A percentile compares a stretch with the other conserved stretches of the same genome.
Conservation (phyloP, 2,113 vertebrate species). For the Pedetes capensis region DNA sequence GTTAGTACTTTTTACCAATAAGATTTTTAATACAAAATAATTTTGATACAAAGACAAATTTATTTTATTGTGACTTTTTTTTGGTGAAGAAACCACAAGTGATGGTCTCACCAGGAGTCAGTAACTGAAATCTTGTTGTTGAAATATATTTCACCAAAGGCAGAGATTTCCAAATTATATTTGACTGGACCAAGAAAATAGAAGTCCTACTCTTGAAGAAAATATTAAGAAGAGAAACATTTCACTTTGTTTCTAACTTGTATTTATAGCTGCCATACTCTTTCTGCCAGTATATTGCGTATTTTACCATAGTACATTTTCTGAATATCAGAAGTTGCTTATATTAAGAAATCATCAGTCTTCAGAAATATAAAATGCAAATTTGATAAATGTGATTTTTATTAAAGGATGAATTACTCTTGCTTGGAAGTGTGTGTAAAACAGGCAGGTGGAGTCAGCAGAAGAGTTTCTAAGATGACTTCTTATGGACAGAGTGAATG, state of each 20-base stretch:
- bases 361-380: not conserved
- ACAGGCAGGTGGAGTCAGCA: not conserved
- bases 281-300: not conserved
- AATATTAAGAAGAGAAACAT: not conserved
- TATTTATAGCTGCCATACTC: not conserved
- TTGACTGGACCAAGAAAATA: not conserved
- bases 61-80: not conserved
- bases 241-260: not conserved
- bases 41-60: not conserved
- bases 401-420: not conserved
- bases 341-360: not conserved
- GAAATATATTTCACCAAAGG: not conserved
- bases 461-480: not conserved
- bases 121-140: not conserved
- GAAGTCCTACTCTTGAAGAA: not conserved
- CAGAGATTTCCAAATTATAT: not conserved
- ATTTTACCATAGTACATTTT: not conserved
- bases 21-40: too few relatives aligned
- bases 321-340: not conserved
- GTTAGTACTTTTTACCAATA: not conserved
- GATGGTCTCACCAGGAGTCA: not conserved
- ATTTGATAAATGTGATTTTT: constrained; percentile 9
- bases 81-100: not conserved
- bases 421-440: not conserved
- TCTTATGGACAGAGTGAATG: not conserved